Evolutionary conservation across 2,113 vertebrate genomes (phyloP), one percentile per base, ranked within the genome.

Genomic region (Argyrosomus japonicus): DNA sequence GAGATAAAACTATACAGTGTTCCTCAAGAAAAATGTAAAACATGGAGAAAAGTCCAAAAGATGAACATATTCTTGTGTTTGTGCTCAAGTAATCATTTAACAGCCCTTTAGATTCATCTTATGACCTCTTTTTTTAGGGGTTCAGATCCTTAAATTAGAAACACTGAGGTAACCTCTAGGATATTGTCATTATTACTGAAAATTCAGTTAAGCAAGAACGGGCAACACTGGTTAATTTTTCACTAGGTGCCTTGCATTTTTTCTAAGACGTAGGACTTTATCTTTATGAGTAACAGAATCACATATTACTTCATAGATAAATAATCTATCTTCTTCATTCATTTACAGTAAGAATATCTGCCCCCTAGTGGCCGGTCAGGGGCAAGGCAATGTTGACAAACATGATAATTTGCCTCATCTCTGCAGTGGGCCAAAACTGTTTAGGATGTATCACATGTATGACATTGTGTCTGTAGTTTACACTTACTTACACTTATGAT

Each of bases 291-390:
- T 36, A 36, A 36, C 36, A 56, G 18, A 47, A 23, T 54, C 36
- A 14, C 4, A n/a, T 40, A 54, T 62, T 47, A 45, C 47, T 68
- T 32, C 1, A 62, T 27, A 18, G n/a, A 27, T 43, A 51, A 58
- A 64, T n/a, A 71, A 50, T 65, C 1, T 9, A 17, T 47, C 18
- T 5, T 61, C 40, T 29, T 53, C 6, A 36, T 6, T 56, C 8
- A 40, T 6, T n/a, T 21, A 47, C 2, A 77, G 2, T 60, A 14
- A n/a, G 4, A 64, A 15, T 14, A 5, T 3, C 27, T 73, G 58
- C 86, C 84, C 51, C 23, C 86, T 86, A 67, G 82, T 89, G 84
- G 86, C 12, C 27, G 8, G 1, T 32, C 3, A 2, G 5, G 15
- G 21, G 18, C 7, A 84, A 54, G 27, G 32, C 75, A 75, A 13